Base-by-base conservation (phyloP, 2,888 invertebrate genomes). In the Tortricodes alternella region DNA sequence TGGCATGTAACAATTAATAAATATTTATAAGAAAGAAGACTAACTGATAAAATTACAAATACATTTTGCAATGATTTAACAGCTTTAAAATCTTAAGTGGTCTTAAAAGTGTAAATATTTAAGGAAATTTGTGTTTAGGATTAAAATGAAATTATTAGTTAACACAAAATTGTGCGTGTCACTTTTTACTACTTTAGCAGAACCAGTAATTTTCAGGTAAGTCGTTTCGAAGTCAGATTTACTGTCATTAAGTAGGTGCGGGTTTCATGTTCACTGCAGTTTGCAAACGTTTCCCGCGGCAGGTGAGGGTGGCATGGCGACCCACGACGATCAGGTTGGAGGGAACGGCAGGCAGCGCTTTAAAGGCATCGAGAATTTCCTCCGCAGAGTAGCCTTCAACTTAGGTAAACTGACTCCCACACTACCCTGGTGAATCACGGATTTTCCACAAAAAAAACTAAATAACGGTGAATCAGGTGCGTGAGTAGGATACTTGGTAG, bases 331-430 rank as follows among this genome's bases (percentile, higher is more conserved):
- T 15, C 18, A 18, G 0, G 16, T 13, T 2, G 6, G 19, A n/a
- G n/a, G 48, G 23, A 66, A 67, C 21, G 66, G 63, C 59, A 76
- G 68, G 44, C 73, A 72, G 52, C 71, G 80, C 3, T 89, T 83
- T 60, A 89, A 89, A 63, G 88, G 84, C 9, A 66, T 88, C 29
- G 89, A 89, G 65, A 82, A 76, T 56, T 86, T 89, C 62, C 68
- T 89, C 34, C 76, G 81, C 44, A 76, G 81, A 63, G 64, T 86
- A n/a, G 85, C 88, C 6, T 85, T 78, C 56, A 86, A 87, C 66
- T 74, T 85, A 63, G 86, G 85, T 84, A 69, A 32, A n/a, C 29
- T 9, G 11, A 39, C 1, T 7, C 11, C 13, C 11, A 21, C 21
- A 13, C 11, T 39, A 23, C 21, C 7, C 29, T n/a, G n/a, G 29